phyloP scores from a whole-genome alignment of 2,797 vertebrate genomes.

The Clarias platycephalus region DNA sequence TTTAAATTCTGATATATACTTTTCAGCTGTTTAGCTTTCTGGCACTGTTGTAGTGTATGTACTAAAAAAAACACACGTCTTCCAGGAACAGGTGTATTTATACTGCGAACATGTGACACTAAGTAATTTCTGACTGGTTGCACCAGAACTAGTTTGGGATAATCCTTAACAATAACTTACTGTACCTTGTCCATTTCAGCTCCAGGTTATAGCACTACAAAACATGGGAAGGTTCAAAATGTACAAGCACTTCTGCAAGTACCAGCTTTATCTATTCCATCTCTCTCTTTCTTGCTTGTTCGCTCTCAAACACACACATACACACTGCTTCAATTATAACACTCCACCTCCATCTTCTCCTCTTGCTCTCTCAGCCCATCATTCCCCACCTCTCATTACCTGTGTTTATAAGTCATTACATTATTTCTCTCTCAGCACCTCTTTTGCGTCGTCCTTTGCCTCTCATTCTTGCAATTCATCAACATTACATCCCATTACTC shows the following conservation, averaged over 20 bases:
- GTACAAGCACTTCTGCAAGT: neutral
- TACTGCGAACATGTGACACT: neutral
- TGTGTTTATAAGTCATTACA: slow-evolving; percentile 8
- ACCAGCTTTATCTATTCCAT: neutral
- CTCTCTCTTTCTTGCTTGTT: neutral
- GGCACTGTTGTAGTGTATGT: neutral
- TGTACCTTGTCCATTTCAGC: neutral
- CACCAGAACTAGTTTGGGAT: neutral
- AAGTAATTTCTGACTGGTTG: neutral
- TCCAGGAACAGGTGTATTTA: neutral
- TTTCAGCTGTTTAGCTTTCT: neutral
- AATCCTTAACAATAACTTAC: too few relatives aligned
- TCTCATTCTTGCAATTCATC: slow-evolving; percentile 8
- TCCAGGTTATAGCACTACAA: neutral
- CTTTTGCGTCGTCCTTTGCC: neutral
- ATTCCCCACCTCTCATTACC: slow-evolving; percentile 9
- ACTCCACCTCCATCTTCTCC: neutral
- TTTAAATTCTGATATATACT: neutral
- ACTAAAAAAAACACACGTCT: neutral
- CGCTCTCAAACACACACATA: neutral
- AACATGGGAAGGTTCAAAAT: neutral
- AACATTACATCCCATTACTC: slow-evolving; percentile 20
- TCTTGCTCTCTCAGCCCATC: neutral
- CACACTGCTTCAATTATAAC: neutral
- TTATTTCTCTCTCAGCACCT: slow-evolving; percentile 8